Evolutionary conservation across 1,140 invertebrate species (phyloP).

Genomic region (Drosophila truncata): DNA sequence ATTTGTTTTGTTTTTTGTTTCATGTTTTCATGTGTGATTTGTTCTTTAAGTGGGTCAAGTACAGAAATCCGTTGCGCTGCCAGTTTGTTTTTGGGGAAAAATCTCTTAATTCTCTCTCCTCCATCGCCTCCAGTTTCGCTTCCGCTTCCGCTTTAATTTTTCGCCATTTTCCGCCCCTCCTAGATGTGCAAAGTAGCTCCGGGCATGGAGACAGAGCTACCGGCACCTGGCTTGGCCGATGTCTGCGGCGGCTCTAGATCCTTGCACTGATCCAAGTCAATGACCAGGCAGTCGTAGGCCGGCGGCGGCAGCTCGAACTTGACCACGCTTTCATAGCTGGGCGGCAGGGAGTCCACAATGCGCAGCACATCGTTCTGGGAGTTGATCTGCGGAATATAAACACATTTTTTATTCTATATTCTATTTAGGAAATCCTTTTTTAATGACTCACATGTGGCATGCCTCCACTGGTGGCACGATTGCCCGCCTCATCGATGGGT

Average conservation of each 20-base stretch:
- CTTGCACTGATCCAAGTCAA: constrained; percentile 75
- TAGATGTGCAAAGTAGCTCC: constrained; percentile 63
- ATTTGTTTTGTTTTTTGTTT: constrained; percentile 1
- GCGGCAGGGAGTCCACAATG: constrained; percentile 81
- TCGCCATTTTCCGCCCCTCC: not conserved
- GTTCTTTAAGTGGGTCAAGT: constrained; percentile 28
- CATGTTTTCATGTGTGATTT: constrained; percentile 2
- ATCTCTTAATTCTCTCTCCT: constrained; percentile 59
- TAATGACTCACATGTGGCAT: constrained; percentile 64
- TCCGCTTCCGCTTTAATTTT: not conserved
- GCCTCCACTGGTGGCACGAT: constrained; percentile 55
- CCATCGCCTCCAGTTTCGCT: not conserved
- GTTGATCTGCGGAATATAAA: constrained; percentile 65
- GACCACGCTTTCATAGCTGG: constrained; percentile 80
- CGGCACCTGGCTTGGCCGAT: constrained; percentile 44
- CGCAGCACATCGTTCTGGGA: constrained; percentile 83
- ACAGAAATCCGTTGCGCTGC: constrained; percentile 36
- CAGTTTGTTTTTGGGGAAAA: constrained; percentile 42
- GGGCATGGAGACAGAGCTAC: constrained; percentile 29
- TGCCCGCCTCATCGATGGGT: constrained; percentile 80
- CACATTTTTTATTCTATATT: not conserved
- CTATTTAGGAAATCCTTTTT: not conserved
- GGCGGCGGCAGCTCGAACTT: constrained; percentile 82
- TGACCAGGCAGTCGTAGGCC: constrained; percentile 77
- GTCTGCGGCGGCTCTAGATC: constrained; percentile 52